Conservation (phyloP, 2,113 vertebrate species). For the Strigops habroptila region DNA sequence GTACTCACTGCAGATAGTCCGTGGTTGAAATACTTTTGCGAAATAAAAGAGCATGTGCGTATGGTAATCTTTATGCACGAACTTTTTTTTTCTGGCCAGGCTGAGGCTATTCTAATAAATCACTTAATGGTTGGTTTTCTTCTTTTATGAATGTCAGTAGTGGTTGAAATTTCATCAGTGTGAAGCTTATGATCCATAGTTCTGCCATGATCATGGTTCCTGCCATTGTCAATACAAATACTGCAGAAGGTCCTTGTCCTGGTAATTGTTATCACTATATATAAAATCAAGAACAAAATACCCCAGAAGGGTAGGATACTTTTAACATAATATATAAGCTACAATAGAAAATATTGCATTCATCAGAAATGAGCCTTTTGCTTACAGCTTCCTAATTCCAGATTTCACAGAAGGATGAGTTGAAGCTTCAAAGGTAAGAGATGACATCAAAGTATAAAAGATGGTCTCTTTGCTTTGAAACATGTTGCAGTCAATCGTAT, state of each 20-base stretch:
- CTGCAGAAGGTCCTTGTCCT: not conserved
- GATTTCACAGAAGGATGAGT: not conserved
- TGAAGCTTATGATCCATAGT: not conserved
- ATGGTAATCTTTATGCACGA: not conserved
- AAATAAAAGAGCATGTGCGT: not conserved
- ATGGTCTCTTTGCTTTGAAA: not conserved
- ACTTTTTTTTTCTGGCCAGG: not conserved
- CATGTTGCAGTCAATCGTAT: not conserved
- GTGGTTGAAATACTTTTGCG: not conserved
- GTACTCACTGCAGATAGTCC: not conserved
- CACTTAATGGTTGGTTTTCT: not conserved
- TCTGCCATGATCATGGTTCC: not conserved
- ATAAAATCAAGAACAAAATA: not conserved
- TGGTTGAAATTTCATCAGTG: not conserved
- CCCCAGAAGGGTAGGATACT: not conserved
- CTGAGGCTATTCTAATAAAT: not conserved
- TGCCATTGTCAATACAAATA: not conserved
- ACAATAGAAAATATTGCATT: not conserved
- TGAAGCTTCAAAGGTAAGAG: not conserved
- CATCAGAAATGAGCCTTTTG: not conserved
- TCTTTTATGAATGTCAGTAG: not conserved
- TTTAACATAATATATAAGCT: not conserved
- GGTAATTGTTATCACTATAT: not conserved
- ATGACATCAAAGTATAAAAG: not conserved
- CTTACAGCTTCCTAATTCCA: not conserved